phyloP scores from a whole-genome alignment of 2,888 invertebrate genomes.

The Brenthis ino region DNA sequence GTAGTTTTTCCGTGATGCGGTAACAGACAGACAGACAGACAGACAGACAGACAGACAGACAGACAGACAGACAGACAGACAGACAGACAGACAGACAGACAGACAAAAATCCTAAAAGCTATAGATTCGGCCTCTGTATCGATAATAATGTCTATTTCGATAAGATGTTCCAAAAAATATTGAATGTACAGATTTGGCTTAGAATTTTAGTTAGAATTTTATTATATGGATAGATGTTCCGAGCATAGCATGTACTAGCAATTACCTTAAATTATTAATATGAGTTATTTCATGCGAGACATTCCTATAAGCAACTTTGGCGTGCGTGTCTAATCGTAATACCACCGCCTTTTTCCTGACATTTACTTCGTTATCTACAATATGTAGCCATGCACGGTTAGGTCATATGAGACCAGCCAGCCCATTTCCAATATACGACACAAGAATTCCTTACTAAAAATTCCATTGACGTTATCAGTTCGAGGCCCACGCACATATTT shows the following conservation, averaged over 20 bases:
- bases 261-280: constrained; percentile 8
- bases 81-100: too few species aligned
- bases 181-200: too few species aligned
- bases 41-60: too few species aligned
- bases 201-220: too few species aligned
- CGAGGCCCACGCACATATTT: constrained; percentile 22
- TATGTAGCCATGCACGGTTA: constrained; percentile 11
- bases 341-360: constrained; percentile 45
- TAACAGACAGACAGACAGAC: too few species aligned
- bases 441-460: constrained; percentile 26
- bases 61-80: too few species aligned
- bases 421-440: constrained; percentile 26
- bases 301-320: constrained; percentile 26
- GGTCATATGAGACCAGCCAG: constrained; percentile 18
- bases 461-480: constrained; percentile 24
- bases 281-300: not conserved
- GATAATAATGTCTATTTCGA: too few species aligned
- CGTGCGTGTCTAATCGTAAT: constrained; percentile 47
- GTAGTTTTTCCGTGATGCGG: too few species aligned
- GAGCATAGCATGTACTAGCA: not conserved
- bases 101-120: too few species aligned
- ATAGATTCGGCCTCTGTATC: too few species aligned
- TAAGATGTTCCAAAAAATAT: too few species aligned
- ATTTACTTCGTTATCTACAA: constrained; percentile 42
- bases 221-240: too few species aligned